These are phyloP conservation scores for Clarias macrocephalus DNA, from an alignment of 2,113 vertebrate species.

Conservation along the genomic window DNA sequence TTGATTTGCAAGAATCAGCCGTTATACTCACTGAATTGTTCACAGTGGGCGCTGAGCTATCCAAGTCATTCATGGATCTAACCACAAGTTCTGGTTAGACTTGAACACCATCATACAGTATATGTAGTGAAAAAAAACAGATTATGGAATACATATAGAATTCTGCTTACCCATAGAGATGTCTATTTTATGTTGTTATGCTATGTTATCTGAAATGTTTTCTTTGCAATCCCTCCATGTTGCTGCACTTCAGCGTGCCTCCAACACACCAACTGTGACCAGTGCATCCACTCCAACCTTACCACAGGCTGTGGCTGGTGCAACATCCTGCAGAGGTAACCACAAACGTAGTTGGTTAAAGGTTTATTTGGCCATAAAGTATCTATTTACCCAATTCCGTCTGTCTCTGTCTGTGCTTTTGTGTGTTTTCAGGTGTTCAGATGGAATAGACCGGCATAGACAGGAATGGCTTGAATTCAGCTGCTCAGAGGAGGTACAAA, in stretches of 20 bases:
- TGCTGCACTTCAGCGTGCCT: slow-evolving; percentile 80
- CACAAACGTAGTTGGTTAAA: neutral
- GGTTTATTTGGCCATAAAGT: neutral
- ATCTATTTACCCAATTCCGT: neutral
- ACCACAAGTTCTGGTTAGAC: too few relatives aligned
- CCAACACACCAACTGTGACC: slow-evolving; percentile 83
- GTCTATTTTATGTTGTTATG: neutral
- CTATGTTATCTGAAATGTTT: slow-evolving; percentile 2
- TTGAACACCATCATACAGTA: too few relatives aligned
- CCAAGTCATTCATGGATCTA: too few relatives aligned
- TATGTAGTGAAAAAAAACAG: neutral
- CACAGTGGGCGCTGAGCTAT: too few relatives aligned
- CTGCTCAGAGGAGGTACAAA: slow-evolving; percentile 84
- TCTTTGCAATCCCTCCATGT: slow-evolving; percentile 3
- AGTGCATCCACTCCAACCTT: slow-evolving; percentile 79
- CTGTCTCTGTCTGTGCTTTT: neutral
- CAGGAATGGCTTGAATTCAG: slow-evolving; percentile 90
- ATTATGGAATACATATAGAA: neutral
- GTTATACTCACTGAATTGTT: too few relatives aligned
- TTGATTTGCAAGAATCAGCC: too few relatives aligned
- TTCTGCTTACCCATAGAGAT: neutral
- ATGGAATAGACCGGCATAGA: slow-evolving; percentile 87
- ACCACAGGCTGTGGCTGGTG: slow-evolving; percentile 91
- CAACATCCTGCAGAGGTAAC: slow-evolving; percentile 88
- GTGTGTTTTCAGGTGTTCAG: slow-evolving; percentile 82